A percentile compares a stretch with the other conserved stretches of the same genome.
These are phyloP conservation scores for Chlorodrepanis virens DNA, from an alignment of 2,113 vertebrate species.

Conservation along the genomic window DNA sequence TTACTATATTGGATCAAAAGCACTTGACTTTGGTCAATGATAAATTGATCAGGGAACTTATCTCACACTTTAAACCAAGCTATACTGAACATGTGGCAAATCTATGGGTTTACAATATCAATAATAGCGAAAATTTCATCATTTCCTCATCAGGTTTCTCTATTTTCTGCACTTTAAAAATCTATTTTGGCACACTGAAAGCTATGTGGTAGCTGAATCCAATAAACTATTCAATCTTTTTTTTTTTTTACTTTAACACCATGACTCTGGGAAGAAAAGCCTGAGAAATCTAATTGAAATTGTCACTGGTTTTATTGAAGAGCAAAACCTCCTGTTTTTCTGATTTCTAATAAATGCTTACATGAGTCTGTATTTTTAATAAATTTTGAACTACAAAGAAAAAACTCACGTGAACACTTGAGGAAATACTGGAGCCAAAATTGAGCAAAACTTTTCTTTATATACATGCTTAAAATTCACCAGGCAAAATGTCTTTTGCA, in stretches of 20 bases:
- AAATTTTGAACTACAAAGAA: background rate
- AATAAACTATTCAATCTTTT: background rate
- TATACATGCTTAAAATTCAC: background rate
- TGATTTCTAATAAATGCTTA: background rate
- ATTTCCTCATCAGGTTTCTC: background rate
- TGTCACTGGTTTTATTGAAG: background rate
- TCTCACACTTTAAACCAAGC: background rate
- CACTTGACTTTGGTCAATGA: background rate
- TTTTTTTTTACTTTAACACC: background rate
- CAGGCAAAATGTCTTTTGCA: background rate
- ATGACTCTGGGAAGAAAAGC: background rate
- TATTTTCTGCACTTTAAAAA: background rate
- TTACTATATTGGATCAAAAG: background rate
- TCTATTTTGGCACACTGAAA: background rate
- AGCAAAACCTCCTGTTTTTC: background rate
- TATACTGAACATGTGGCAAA: background rate
- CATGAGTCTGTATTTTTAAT: background rate
- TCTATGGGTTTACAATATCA: background rate
- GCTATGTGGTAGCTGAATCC: background rate
- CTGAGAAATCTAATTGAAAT: slow-evolving; percentile 14
- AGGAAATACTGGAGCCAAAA: background rate
- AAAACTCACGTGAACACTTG: background rate
- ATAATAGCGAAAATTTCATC: background rate
- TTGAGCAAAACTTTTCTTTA: background rate
- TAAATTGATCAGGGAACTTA: background rate